Base-by-base conservation (phyloP, 2,888 invertebrate genomes). In the Apamea monoglypha region DNA sequence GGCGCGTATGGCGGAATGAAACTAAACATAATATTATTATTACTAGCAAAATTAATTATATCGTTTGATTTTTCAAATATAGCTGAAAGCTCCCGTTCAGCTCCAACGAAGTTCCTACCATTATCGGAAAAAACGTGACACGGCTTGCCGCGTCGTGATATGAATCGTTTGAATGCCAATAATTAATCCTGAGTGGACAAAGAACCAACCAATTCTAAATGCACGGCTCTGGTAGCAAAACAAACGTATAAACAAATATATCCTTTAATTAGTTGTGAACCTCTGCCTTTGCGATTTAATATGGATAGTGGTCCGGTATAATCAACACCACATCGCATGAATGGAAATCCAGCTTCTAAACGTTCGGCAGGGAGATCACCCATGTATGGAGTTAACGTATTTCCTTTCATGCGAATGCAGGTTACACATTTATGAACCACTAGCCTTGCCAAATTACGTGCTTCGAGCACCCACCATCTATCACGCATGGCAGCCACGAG, bases 251-350 rank as follows among this genome's bases (percentile, higher is more conserved):
- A 63, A 63, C 64, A 64, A 18, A 64, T 64, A 18, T 64, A 64
- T 32, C 64, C 36, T 4, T 64, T 64, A 18, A 64, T 18, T 36
- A 64, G 32, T 32, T 18, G 32, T 64, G 68, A 29, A 40, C 67
- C 67, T 67, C 67, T 44, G n/a, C 67, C 67, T 44, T 44, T 44
- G 40, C 44, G 67, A 44, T 68, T 69, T 12, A 53, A 53, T 32
- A 50, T 69, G 14, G 50, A 69, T 25, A 69, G 53, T 29, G 69
- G 69, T 7, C 50, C 50, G 29, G 69, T 50, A 47, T 69, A 69
- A 47, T 69, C 53, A 18, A 70, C 70, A 32, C 70, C 70, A 32
- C 70, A 70, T 53, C 70, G 70, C 50, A 70, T 53, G 70, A 53
- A 70, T 7, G 70, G 32, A 53, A 53, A 70, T 18, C 50, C 50